Evolutionary conservation across 2,888 invertebrate species (phyloP), one percentile per base, ranked within the genome.

Genomic region (Plemyria rubiginata): DNA sequence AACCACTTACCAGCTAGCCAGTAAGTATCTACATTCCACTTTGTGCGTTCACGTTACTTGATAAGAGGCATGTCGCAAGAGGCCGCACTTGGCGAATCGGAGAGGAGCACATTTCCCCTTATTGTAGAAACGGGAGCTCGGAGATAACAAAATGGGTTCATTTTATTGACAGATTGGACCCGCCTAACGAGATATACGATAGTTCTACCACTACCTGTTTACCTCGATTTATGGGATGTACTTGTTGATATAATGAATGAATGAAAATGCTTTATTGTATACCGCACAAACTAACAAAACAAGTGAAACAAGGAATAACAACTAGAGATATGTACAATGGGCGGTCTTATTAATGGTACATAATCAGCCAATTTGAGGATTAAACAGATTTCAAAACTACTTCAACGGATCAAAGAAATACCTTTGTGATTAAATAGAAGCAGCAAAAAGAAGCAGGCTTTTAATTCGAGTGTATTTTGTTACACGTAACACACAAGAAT

Each of bases 121-220:
- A 70, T 68, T 68, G 67, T 60, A 62, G 68, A 63, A 71, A 71
- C 61, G 55, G 62, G 66, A 62, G 61, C 66, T 62, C 36, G 28
- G 52, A 62, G 70, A 69, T 71, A 71, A 66, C 66, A 62, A 59
- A 67, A 68, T 67, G 61, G 59, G 63, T 65, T 65, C 64, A 69
- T 71, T 67, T 69, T 69, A 67, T 66, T 71, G 70, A 71, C 62
- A 54, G 65, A 71, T 71, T 55, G 66, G 53, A 60, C 66, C 60
- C 60, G 61, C 70, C 64, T 69, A 69, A 70, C 68, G 56, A 67
- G 70, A 70, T 62, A 70, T 62, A 68, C 56, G 70, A 68, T 68
- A 68, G 57, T 60, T 59, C 54, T 62, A 22, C 59, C 56, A 54
- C 58, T 62, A 68, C 64, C 62, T 53, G 54, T 56, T 49, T 59